A percentile compares a stretch with the other conserved stretches of the same genome.
Conservation (phyloP, 2,888 invertebrate species). For the Spodoptera littoralis region DNA sequence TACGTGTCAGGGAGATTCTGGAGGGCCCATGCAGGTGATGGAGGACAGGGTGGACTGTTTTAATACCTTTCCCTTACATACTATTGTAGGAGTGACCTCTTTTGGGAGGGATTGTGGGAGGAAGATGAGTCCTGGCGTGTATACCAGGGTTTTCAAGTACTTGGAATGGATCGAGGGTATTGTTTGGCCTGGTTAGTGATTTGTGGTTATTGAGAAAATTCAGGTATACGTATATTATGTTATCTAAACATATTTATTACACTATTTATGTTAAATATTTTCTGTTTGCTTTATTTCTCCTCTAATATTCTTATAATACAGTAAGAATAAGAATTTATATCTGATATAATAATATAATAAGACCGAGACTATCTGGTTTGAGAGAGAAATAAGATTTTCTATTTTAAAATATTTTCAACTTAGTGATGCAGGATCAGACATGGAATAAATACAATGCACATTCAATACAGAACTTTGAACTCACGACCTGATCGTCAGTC, state of each 20-base stretch:
- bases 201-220: background rate
- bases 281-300: background rate
- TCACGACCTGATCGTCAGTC: conserved; percentile 38
- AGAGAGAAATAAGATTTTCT: too few relatives aligned
- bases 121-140: conserved; percentile 86
- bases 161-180: conserved; percentile 85
- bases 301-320: too few relatives aligned
- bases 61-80: conserved; percentile 79
- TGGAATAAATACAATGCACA: too few relatives aligned
- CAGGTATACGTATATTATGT: conserved; percentile 27
- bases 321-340: too few relatives aligned
- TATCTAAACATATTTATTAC: background rate
- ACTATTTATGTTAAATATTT: background rate
- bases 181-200: conserved; percentile 76
- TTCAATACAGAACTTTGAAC: conserved; percentile 33
- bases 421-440: too few relatives aligned
- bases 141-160: conserved; percentile 82
- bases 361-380: too few relatives aligned
- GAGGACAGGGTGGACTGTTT: conserved; percentile 77
- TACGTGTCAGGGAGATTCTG: conserved; percentile 86
- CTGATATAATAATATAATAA: too few relatives aligned
- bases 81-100: conserved; percentile 85
- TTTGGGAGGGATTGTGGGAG: conserved; percentile 87
- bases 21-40: conserved; percentile 83
- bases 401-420: too few relatives aligned